phyloP scores from a whole-genome alignment of 2,888 invertebrate genomes.

The Ramazzottius varieornatus region DNA sequence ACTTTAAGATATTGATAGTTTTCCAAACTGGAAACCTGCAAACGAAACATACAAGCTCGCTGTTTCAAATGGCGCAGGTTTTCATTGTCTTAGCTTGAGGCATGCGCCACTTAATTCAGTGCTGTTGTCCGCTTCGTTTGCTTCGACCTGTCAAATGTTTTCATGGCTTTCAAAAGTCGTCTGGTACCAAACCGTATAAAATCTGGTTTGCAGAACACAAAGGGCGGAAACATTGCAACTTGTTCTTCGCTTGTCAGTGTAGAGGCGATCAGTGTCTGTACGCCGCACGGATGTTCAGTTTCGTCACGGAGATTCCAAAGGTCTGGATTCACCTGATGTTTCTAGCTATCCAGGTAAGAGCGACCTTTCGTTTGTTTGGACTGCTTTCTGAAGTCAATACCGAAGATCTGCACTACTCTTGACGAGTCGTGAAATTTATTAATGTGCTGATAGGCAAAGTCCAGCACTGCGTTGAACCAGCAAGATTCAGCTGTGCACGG shows the following conservation, averaged over 20 bases:
- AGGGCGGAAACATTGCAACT: conserved; percentile 56
- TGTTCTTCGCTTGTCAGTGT: conserved; percentile 69
- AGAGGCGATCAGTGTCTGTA: conserved; percentile 51
- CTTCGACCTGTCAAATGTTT: too few relatives aligned
- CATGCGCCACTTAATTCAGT: too few relatives aligned
- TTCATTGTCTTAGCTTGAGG: too few relatives aligned
- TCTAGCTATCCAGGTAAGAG: conserved; percentile 46
- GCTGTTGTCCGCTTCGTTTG: too few relatives aligned
- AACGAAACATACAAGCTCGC: too few relatives aligned
- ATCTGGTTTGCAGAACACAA: too few relatives aligned
- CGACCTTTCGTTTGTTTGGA: conserved; percentile 15
- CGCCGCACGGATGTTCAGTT: conserved; percentile 25
- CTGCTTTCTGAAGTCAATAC: background rate
- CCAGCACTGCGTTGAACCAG: conserved; percentile 21
- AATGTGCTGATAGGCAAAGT: conserved; percentile 19
- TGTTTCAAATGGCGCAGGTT: too few relatives aligned
- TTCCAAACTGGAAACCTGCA: too few relatives aligned
- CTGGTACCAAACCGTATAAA: too few relatives aligned
- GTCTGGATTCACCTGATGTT: conserved; percentile 92
- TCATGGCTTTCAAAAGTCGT: too few relatives aligned
- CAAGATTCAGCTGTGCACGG: conserved; percentile 21
- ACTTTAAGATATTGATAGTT: too few relatives aligned
- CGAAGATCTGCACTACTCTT: too few relatives aligned
- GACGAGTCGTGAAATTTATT: background rate
- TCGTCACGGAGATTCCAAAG: conserved; percentile 41